Conservation (phyloP, 2,888 invertebrate genomes). For the Machimus atricapillus region DNA sequence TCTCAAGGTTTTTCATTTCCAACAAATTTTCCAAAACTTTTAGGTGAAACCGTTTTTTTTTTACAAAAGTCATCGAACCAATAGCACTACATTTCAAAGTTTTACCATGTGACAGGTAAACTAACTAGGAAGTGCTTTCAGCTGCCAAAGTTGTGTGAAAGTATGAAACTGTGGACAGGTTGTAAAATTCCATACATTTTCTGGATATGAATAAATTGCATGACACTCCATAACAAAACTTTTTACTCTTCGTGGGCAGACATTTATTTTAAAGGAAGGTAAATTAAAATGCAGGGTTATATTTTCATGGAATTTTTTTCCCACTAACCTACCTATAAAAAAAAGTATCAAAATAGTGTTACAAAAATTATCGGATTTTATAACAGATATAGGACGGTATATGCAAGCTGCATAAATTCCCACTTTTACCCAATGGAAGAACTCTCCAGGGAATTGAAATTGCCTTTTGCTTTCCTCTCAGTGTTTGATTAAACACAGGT, state of each 20-base stretch:
- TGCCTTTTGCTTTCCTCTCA: too few relatives aligned
- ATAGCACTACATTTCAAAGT: neutral
- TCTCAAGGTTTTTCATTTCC: neutral
- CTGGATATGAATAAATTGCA: neutral
- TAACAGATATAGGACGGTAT: too few relatives aligned
- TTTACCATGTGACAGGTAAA: neutral
- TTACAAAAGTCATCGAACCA: neutral
- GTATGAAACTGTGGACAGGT: neutral
- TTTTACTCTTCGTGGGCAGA: neutral
- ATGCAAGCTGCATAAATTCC: too few relatives aligned
- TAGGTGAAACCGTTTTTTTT: neutral
- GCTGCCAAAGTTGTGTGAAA: neutral
- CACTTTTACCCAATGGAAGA: too few relatives aligned
- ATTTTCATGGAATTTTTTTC: too few relatives aligned
- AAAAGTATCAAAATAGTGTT: too few relatives aligned
- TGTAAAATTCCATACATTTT: neutral
- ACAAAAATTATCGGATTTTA: too few relatives aligned
- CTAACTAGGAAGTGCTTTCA: neutral
- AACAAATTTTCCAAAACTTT: neutral
- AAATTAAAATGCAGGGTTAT: neutral
- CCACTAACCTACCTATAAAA: too few relatives aligned
- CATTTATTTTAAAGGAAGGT: neutral
- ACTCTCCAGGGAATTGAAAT: too few relatives aligned
- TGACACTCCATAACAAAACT: neutral
- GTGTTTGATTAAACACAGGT: too few relatives aligned